Evolutionary conservation across 1,140 invertebrate genomes (phyloP).

Genomic region (Diachasma alloeum): DNA sequence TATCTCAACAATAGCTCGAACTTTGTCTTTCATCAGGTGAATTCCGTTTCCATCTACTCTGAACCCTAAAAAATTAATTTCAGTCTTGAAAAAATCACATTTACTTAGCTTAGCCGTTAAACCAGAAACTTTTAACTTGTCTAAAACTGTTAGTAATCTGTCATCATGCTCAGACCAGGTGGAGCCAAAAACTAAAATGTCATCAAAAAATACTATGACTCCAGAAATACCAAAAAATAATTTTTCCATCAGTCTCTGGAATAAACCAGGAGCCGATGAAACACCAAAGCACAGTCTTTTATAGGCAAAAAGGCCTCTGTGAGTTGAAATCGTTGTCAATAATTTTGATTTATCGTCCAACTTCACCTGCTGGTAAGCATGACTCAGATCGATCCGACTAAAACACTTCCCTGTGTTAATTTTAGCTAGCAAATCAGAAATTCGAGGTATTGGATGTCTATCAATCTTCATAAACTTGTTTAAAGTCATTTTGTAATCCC

Average conservation of each 20-base stretch:
- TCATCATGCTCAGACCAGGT: not conserved
- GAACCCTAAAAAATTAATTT: not conserved
- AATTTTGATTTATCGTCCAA: slow-evolving; percentile 43
- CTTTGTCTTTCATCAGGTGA: not conserved
- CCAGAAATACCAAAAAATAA: not conserved
- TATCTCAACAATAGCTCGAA: not conserved
- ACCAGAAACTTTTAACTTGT: not conserved
- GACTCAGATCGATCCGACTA: slow-evolving; percentile 46
- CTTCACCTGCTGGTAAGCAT: slow-evolving; percentile 47
- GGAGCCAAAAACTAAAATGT: slow-evolving; percentile 5
- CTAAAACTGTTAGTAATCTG: not conserved
- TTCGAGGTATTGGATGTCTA: slow-evolving; percentile 49
- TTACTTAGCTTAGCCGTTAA: slow-evolving; percentile 6
- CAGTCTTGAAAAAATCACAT: not conserved
- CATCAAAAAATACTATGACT: slow-evolving; percentile 9
- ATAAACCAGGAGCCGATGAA: not conserved
- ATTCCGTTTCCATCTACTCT: not conserved
- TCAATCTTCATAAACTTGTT: slow-evolving; percentile 47
- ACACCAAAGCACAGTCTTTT: slow-evolving; percentile 13
- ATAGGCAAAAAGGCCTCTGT: too few relatives aligned
- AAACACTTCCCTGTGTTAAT: slow-evolving; percentile 42
- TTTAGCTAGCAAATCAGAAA: slow-evolving; percentile 50
- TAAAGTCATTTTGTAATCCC: slow-evolving; percentile 55
- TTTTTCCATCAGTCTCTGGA: slow-evolving; percentile 11
- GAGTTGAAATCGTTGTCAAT: slow-evolving; percentile 25